phyloP scores from a whole-genome alignment of 1,140 invertebrate species.

The Drosophila lowei region DNA sequence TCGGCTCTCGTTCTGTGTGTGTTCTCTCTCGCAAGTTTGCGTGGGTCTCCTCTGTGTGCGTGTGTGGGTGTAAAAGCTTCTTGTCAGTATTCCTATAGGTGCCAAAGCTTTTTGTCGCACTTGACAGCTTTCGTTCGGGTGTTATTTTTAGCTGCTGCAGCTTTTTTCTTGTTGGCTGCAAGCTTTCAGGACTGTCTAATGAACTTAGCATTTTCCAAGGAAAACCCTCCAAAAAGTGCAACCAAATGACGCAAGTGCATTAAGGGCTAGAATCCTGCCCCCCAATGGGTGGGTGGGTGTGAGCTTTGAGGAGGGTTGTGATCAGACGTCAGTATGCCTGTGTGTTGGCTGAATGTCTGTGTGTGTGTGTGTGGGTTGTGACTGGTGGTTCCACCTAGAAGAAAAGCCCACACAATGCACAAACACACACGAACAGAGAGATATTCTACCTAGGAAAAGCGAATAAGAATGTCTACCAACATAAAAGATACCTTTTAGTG shows the following conservation, averaged over 20 bases:
- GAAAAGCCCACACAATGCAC: slow-evolving; percentile 36
- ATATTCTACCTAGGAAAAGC: not conserved
- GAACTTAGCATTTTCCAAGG: slow-evolving; percentile 15
- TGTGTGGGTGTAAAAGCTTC: slow-evolving; percentile 46
- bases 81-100: not conserved
- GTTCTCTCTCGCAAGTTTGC: not conserved
- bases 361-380: slow-evolving; percentile 27
- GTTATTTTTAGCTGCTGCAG: slow-evolving; percentile 58
- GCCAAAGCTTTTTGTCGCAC: slow-evolving; percentile 29
- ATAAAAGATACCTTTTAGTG: no score
- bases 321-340: slow-evolving; percentile 8
- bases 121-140: slow-evolving; percentile 38
- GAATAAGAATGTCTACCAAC: no score
- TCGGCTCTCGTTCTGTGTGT: not conserved
- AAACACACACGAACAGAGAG: slow-evolving; percentile 16
- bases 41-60: slow-evolving; percentile 6
- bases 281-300: not conserved
- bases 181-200: slow-evolving; percentile 47
- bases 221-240: slow-evolving; percentile 33
- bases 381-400: slow-evolving; percentile 39
- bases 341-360: not conserved
- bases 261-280: not conserved
- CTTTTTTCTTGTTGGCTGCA: slow-evolving; percentile 18
- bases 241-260: slow-evolving; percentile 47
- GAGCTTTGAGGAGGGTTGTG: slow-evolving; percentile 24